phyloP scores from a whole-genome alignment of 2,888 invertebrate genomes.

The Gymnoscelis rufifasciata region DNA sequence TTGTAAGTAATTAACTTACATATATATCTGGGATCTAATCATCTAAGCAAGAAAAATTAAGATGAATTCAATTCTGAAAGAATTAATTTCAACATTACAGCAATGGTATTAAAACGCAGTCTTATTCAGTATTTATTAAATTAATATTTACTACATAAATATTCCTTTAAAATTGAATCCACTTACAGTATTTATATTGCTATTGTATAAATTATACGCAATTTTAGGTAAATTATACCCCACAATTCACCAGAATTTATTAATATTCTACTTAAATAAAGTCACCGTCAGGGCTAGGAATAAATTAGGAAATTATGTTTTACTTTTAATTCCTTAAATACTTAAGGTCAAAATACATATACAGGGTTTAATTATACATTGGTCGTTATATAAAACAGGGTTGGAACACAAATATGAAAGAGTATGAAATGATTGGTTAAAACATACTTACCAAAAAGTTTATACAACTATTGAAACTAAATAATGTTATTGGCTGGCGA shows the following conservation, averaged over 20 bases:
- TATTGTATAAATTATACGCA: neutral
- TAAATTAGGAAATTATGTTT: too few relatives aligned
- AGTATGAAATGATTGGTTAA: too few relatives aligned
- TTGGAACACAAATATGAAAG: too few relatives aligned
- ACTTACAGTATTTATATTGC: neutral
- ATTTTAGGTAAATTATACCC: too few relatives aligned
- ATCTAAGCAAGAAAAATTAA: neutral
- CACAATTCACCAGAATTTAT: neutral
- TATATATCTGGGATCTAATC: neutral
- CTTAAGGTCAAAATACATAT: too few relatives aligned
- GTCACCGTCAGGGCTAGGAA: too few relatives aligned
- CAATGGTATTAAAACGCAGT: conserved; percentile 12
- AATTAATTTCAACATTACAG: conserved; percentile 1
- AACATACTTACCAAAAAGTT: too few relatives aligned
- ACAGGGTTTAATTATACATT: too few relatives aligned
- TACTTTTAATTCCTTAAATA: too few relatives aligned
- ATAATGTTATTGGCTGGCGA: too few relatives aligned
- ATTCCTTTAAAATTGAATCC: conserved; percentile 15
- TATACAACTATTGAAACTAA: too few relatives aligned
- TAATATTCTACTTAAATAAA: neutral
- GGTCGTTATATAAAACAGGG: too few relatives aligned
- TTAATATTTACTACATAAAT: conserved; percentile 4
- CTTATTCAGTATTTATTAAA: conserved; percentile 11
- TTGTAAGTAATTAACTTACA: neutral
- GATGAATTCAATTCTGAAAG: conserved; percentile 10